phyloP scores from a whole-genome alignment of 1,140 invertebrate genomes.

The Drosophila pseudoananassae region DNA sequence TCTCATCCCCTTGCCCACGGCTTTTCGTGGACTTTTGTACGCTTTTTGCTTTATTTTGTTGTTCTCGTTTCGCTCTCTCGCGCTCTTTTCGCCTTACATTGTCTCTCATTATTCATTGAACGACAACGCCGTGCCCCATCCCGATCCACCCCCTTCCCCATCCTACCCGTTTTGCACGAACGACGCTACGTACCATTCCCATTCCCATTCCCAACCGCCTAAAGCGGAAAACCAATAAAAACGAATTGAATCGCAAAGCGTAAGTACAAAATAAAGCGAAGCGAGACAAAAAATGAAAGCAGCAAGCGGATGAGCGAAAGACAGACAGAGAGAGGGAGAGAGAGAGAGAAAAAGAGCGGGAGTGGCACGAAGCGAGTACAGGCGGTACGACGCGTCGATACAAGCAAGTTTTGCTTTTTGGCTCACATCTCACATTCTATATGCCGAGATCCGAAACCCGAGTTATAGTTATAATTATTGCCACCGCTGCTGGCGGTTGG shows the following conservation, averaged over 20 bases:
- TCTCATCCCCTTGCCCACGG: constrained; percentile 50
- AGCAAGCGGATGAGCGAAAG: constrained; percentile 5
- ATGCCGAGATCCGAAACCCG: constrained; percentile 69
- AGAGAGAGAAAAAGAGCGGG: constrained; percentile 27
- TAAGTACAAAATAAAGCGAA: constrained; percentile 82
- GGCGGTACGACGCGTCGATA: constrained; percentile 68
- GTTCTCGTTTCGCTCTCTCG: constrained; percentile 54
- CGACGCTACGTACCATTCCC: constrained; percentile 73
- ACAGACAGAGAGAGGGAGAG: constrained; percentile 13
- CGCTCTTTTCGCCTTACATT: constrained; percentile 63
- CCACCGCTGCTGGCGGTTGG: constrained; percentile 54
- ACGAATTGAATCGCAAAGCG: constrained; percentile 82
- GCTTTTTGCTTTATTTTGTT: constrained; percentile 75
- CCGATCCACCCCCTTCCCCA: constrained; percentile 16
- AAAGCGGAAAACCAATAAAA: constrained; percentile 83
- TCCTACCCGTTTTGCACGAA: constrained; percentile 61
- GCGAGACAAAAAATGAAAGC: constrained; percentile 80
- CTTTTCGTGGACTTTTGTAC: constrained; percentile 77
- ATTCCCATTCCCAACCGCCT: constrained; percentile 72
- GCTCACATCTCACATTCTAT: constrained; percentile 66
- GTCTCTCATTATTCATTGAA: constrained; percentile 81
- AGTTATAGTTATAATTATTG: constrained; percentile 83
- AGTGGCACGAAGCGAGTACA: constrained; percentile 65
- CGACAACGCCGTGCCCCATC: constrained; percentile 48
- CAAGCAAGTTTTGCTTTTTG: constrained; percentile 79